phyloP scores from a whole-genome alignment of 2,113 vertebrate species.

The Cyprinodon variegatus region DNA sequence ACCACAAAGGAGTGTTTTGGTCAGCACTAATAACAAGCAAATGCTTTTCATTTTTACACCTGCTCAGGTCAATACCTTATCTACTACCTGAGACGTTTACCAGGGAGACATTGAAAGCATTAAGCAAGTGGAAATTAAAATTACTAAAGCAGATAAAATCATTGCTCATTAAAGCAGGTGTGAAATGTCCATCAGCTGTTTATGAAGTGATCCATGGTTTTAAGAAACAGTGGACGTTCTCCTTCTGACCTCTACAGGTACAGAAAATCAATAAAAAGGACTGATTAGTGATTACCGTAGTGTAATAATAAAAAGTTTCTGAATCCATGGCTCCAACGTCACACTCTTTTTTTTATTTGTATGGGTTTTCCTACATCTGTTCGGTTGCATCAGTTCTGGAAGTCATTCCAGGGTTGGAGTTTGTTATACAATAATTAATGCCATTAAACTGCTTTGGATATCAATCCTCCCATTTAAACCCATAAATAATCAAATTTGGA shows the following conservation, averaged over 20 bases:
- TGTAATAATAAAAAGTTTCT: not conserved
- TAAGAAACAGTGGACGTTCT: not conserved
- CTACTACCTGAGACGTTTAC: not conserved
- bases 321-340: not conserved
- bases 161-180: not conserved
- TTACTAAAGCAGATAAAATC: not conserved
- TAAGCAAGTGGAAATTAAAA: not conserved
- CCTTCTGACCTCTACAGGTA: not conserved
- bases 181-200: not conserved
- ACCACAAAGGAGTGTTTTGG: not conserved
- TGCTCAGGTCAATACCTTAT: not conserved
- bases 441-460: conserved; percentile 42
- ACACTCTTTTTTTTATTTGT: conserved; percentile 3
- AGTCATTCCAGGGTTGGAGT: conserved; percentile 1
- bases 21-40: not conserved
- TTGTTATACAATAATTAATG: conserved; percentile 14
- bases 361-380: not conserved
- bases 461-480: not conserved
- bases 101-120: not conserved
- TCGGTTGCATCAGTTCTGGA: conserved; percentile 9
- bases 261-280: not conserved
- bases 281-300: conserved; percentile 16
- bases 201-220: not conserved
- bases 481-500: conserved; percentile 5
- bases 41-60: not conserved